Evolutionary conservation across 2,797 vertebrate species (phyloP).

Genomic region (Anguilla anguilla): DNA sequence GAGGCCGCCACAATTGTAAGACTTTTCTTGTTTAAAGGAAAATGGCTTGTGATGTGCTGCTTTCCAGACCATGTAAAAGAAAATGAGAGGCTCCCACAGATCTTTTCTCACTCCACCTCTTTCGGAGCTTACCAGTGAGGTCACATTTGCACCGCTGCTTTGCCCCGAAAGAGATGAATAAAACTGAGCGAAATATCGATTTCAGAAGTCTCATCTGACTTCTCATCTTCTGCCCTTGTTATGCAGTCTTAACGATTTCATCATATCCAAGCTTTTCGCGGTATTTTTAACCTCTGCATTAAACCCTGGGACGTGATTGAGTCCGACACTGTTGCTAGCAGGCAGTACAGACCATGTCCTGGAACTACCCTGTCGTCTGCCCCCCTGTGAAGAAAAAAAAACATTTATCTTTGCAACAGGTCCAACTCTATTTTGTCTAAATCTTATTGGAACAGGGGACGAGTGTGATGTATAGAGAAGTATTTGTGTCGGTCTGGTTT

Average conservation of each 20-base stretch:
- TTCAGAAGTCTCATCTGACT: background rate
- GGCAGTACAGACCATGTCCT: background rate
- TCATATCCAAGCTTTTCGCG: background rate
- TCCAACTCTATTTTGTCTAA: background rate
- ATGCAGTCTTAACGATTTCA: background rate
- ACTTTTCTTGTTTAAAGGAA: background rate
- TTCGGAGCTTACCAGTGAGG: background rate
- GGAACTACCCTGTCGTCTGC: background rate
- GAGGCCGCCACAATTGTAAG: background rate
- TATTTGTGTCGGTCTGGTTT: background rate
- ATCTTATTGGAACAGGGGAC: background rate
- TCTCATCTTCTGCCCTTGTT: background rate
- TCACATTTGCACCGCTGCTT: background rate
- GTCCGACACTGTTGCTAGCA: background rate
- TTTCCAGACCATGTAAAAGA: background rate
- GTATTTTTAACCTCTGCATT: background rate
- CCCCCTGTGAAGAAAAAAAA: background rate
- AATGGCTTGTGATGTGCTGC: background rate
- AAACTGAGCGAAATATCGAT: background rate
- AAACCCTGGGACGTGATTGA: background rate
- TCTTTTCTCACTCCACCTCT: background rate
- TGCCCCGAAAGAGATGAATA: background rate
- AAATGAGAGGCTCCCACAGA: background rate
- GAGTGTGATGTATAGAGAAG: background rate
- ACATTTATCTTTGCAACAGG: background rate